Conservation (phyloP, 2,888 invertebrate species). For the Drosophila mettleri region DNA sequence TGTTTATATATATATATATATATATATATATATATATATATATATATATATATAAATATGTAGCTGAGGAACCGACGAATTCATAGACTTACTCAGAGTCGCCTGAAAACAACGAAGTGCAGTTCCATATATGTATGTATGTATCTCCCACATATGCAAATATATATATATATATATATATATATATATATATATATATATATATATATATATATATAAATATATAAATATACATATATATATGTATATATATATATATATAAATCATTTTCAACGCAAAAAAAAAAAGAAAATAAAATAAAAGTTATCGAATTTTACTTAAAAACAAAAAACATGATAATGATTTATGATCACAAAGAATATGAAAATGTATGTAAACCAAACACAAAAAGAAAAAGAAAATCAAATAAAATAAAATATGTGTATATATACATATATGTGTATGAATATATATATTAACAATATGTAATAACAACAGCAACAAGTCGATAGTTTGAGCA, state of each 20-base stretch:
- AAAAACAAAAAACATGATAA: constrained; percentile 11
- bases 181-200: background rate
- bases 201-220: constrained; percentile 16
- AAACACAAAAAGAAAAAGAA: constrained; percentile 22
- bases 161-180: constrained; percentile 19
- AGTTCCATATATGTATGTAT: constrained; percentile 9
- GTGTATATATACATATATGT: constrained; percentile 28
- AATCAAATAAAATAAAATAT: constrained; percentile 14
- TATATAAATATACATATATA: constrained; percentile 22
- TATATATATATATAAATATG: constrained; percentile 1
- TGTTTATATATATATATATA: constrained; percentile 15
- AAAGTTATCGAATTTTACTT: constrained; percentile 69
- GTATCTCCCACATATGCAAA: constrained; percentile 21
- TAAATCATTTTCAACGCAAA: constrained; percentile 18
- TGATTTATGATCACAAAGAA: constrained; percentile 26
- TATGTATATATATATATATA: too few relatives aligned
- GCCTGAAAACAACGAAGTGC: constrained; percentile 22
- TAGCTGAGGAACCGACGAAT: constrained; percentile 19
- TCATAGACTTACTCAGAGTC: constrained; percentile 20
- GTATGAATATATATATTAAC: constrained; percentile 25
- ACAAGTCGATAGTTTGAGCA: constrained; percentile 42
- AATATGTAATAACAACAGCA: constrained; percentile 31
- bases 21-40: constrained; percentile 7
- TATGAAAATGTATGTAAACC: constrained; percentile 46
- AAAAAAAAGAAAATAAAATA: constrained; percentile 16